Evolutionary conservation across 2,113 vertebrate species (phyloP).

Genomic region (Psilopogon haemacephalus): DNA sequence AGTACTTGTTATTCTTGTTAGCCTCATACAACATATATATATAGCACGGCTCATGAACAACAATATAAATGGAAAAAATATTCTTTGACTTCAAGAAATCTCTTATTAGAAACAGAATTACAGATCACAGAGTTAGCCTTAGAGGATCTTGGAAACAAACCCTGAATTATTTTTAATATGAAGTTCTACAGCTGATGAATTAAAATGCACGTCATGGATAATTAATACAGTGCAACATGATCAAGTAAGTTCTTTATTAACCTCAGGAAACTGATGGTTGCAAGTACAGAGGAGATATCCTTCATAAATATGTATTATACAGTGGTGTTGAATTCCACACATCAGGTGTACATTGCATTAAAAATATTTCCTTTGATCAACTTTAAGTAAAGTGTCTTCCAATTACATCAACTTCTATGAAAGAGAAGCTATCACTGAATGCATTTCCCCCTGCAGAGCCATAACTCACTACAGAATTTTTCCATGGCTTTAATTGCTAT

Average conservation of each 20-base stretch:
- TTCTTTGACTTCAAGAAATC: conserved; percentile 3
- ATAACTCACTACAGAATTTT: not conserved
- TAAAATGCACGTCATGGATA: conserved; percentile 41
- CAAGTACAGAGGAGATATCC: conserved; percentile 24
- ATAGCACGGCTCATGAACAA: not conserved
- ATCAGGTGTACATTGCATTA: conserved; percentile 4
- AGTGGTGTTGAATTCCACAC: conserved; percentile 29
- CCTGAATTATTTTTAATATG: conserved; percentile 33
- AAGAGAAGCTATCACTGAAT: not conserved
- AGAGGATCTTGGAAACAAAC: not conserved
- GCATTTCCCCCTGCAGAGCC: not conserved
- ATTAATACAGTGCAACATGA: conserved; percentile 56
- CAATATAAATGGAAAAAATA: not conserved
- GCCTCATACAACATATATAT: not conserved
- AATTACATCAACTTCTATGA: not conserved
- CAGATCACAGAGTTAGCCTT: conserved; percentile 6
- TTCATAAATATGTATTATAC: conserved; percentile 63
- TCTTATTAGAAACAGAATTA: conserved; percentile 27
- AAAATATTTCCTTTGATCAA: conserved; percentile 41
- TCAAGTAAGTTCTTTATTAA: conserved; percentile 48
- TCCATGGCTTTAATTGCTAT: not conserved
- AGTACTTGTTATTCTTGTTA: not conserved
- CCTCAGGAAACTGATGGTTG: conserved; percentile 29
- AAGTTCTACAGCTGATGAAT: conserved; percentile 16
- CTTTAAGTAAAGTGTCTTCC: not conserved